Conservation (phyloP, 2,797 vertebrate species). For the Champsocephalus esox region DNA sequence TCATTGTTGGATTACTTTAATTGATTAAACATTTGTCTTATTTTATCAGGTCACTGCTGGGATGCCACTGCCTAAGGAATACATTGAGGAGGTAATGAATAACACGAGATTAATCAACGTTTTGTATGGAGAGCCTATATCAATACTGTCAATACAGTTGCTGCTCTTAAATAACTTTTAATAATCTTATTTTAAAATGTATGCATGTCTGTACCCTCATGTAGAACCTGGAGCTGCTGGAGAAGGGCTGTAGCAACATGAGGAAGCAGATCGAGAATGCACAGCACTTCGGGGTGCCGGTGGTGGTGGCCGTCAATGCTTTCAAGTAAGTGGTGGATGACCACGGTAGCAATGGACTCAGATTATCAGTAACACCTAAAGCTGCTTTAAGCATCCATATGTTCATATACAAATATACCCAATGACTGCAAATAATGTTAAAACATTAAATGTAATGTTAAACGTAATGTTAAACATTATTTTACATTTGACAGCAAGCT, state of each 20-base stretch:
- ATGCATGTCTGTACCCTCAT: conserved; percentile 17
- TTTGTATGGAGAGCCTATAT: background rate
- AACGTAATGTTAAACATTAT: too few relatives aligned
- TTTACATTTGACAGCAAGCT: background rate
- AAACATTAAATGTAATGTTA: too few relatives aligned
- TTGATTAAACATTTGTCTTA: background rate
- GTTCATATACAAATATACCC: background rate
- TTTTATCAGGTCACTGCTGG: conserved; percentile 92
- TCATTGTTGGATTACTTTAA: background rate
- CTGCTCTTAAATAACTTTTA: background rate
- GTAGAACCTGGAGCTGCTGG: conserved; percentile 92
- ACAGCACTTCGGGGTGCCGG: conserved; percentile 91
- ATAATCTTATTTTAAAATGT: background rate
- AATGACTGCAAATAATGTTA: background rate
- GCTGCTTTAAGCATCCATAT: background rate
- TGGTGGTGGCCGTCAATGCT: conserved; percentile 95
- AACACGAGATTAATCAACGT: background rate
- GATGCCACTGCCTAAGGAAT: conserved; percentile 93
- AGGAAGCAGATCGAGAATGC: conserved; percentile 96
- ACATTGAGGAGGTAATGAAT: conserved; percentile 91
- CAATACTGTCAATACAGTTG: background rate
- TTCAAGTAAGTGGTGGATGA: conserved; percentile 91
- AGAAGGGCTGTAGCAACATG: conserved; percentile 94
- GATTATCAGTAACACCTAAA: background rate
- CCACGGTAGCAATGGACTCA: background rate